phyloP scores from a whole-genome alignment of 1,140 invertebrate genomes.

The Calephelis nemesis region DNA sequence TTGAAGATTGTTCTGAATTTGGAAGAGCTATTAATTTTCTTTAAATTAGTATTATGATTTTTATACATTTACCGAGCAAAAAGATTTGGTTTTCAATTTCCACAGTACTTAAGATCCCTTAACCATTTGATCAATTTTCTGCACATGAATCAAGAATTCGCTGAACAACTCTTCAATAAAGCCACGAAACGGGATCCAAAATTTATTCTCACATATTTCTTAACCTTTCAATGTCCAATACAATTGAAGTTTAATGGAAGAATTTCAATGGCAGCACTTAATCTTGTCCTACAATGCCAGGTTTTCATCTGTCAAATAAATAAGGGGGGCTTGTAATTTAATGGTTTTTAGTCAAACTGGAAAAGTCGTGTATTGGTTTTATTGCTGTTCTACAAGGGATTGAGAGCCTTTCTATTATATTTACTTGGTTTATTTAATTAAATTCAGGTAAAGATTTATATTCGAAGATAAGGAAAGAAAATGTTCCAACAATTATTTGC shows the following conservation, averaged over 20 bases:
- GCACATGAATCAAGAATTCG: not conserved
- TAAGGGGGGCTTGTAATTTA: conserved; percentile 10
- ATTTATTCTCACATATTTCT: conserved; percentile 13
- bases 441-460: no score
- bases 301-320: conserved; percentile 17
- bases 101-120: no score
- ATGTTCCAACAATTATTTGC: no score
- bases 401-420: not conserved
- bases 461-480: no score
- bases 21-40: no score
- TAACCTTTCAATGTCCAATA: conserved; percentile 16
- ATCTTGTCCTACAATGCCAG: conserved; percentile 13
- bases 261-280: conserved; percentile 16
- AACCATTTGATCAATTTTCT: no score
- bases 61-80: no score
- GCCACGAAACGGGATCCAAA: conserved; percentile 3
- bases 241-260: conserved; percentile 17
- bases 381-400: not conserved
- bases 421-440: conserved; percentile 2
- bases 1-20: no score
- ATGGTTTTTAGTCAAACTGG: conserved; percentile 16
- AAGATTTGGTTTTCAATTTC: no score
- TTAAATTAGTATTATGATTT: no score
- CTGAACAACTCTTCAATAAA: not conserved
- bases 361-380: conserved; percentile 10